phyloP scores from a whole-genome alignment of 2,888 invertebrate genomes.

The Perithous albicinctus region DNA sequence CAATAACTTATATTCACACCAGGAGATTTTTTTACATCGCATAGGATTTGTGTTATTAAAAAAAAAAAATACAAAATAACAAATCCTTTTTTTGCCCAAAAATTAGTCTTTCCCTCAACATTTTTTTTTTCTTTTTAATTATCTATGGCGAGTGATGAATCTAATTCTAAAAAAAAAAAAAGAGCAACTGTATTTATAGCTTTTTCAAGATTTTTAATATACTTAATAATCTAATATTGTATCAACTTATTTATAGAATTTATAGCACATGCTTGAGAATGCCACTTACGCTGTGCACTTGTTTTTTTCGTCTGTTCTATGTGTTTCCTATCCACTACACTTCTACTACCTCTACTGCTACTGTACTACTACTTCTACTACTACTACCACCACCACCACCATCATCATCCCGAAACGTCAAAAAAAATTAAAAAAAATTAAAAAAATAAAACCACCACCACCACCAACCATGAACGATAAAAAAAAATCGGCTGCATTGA shows the following conservation, averaged over 20 bases:
- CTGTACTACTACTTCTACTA: slow-evolving; percentile 71
- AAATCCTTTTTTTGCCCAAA: no score
- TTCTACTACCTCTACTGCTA: slow-evolving; percentile 75
- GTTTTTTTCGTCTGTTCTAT: slow-evolving; percentile 84
- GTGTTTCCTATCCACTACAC: slow-evolving; percentile 83
- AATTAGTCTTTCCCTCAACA: no score
- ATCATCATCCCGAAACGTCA: slow-evolving; percentile 68
- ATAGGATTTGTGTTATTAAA: no score
- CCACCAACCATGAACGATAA: slow-evolving; percentile 63
- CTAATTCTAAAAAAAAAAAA: slow-evolving; percentile 4
- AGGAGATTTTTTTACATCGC: no score
- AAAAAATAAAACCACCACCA: slow-evolving; percentile 62
- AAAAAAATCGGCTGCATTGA: slow-evolving; percentile 77
- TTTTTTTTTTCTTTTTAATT: neutral
- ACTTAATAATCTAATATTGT: slow-evolving; percentile 44
- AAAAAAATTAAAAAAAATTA: no score
- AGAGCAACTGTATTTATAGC: slow-evolving; percentile 25
- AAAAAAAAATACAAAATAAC: no score
- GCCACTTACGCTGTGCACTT: slow-evolving; percentile 84
- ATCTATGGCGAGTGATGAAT: neutral
- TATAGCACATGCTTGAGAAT: slow-evolving; percentile 82
- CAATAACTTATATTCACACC: no score
- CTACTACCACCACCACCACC: slow-evolving; percentile 72
- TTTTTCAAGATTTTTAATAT: slow-evolving; percentile 11
- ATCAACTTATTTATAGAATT: slow-evolving; percentile 51